Evolutionary conservation across 2,113 vertebrate genomes (phyloP).

Genomic region (Pyrgilauda ruficollis): DNA sequence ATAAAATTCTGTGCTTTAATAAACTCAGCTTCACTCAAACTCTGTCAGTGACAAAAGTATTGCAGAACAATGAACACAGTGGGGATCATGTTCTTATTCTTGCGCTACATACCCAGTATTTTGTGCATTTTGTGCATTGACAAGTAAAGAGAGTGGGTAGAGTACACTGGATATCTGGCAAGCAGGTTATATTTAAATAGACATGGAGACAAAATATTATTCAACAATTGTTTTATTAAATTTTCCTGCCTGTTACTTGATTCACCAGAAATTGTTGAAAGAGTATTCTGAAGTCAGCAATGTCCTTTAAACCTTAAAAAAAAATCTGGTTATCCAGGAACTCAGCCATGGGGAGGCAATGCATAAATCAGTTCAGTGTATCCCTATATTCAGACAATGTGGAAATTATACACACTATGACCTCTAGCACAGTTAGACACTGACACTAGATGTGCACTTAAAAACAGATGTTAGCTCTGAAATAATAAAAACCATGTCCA

Average conservation of each 20-base stretch:
- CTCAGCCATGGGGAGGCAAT: not conserved
- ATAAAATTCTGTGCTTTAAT: not conserved
- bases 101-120: not conserved
- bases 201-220: not conserved
- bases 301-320: not conserved
- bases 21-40: not conserved
- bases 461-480: slow-evolving; percentile 6
- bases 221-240: not conserved
- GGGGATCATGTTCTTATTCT: not conserved
- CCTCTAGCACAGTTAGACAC: not conserved
- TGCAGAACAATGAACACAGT: not conserved
- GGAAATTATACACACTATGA: not conserved
- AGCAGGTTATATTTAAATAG: not conserved
- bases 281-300: not conserved
- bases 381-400: not conserved
- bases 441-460: not conserved
- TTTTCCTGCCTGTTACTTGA: not conserved
- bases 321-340: not conserved
- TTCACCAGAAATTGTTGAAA: not conserved
- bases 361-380: not conserved
- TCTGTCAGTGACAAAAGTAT: not conserved
- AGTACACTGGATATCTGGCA: not conserved
- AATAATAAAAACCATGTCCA: slow-evolving; percentile 10
- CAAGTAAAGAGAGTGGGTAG: not conserved
- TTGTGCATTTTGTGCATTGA: not conserved